Evolutionary conservation across 2,797 vertebrate genomes (phyloP), one percentile per base, ranked within the genome.

Genomic region (Sciaenops ocellatus): DNA sequence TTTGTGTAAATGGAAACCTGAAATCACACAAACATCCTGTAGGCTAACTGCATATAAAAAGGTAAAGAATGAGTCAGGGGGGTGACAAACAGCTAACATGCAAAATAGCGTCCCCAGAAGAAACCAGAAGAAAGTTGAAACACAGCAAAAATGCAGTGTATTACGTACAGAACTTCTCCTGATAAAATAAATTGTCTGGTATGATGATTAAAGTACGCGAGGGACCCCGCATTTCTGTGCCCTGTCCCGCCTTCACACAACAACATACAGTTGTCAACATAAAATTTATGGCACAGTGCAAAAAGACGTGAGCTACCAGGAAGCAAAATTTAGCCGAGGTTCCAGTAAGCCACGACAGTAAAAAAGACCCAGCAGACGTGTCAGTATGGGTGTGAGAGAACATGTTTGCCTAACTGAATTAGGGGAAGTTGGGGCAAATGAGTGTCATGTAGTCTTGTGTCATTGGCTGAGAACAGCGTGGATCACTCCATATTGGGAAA

Each of bases 351-450:
- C 20, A 47, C 20, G 24, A 55, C 52, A n/a, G 44, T 18, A 46
- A 50, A 42, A 54, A 64, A 46, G 41, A 48, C 17, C 13, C 3
- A 18, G 60, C 13, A 48, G 46, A 73, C 9, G 1, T 48, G 24
- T 42, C 30, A 6, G 63, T n/a, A 48, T 75, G 61, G 67, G 69
- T 70, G 80, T 76, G 68, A 24, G 57, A 79, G 18, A 66, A 69
- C 17, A 7, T 55, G 24, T 46, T 84, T 81, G 55, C 57, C 42
- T 22, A 84, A 69, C n/a, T 18, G 16, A 64, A 44, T 61, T 24
- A 54, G 52, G 42, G 76, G 85, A 87, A 91, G 82, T 83, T 48
- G 26, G 26, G 12, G 34, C 4, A 74, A 70, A 83, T 16, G 22
- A 76, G 59, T 4, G 41, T 64, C 48, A 22, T 41, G 9, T 20